Percentiles rank a stretch among this genome's conserved stretches.
phyloP scores from a whole-genome alignment of 2,113 vertebrate genomes.

The Microcebus tavaratra region DNA sequence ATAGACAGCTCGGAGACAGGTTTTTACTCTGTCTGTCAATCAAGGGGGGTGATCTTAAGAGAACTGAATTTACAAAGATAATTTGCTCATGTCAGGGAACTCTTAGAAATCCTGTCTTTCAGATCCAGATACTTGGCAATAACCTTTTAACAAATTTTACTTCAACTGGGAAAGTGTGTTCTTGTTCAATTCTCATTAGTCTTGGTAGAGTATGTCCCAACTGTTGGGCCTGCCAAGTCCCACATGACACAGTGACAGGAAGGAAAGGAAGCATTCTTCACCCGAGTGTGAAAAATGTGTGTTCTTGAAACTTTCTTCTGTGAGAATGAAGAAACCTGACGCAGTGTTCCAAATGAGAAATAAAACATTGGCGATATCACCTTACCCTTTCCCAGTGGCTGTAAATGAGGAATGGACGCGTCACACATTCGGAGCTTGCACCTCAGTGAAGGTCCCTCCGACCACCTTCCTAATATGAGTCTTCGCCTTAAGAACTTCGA shows the following conservation, averaged over 20 bases:
- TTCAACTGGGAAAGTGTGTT: neutral
- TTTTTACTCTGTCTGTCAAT: neutral
- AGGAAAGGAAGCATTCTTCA: neutral
- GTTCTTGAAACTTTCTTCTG: neutral
- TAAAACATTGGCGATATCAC: no score
- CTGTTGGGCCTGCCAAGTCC: rapidly evolving
- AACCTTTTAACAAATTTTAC: neutral
- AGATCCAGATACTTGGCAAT: neutral
- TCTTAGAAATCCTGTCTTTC: neutral
- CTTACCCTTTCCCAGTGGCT: rapidly evolving
- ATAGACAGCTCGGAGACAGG: rapidly evolving
- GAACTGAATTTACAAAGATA: neutral
- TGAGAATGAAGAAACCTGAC: neutral
- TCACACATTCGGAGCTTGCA: rapidly evolving
- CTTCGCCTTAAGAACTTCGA: neutral
- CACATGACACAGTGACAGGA: neutral
- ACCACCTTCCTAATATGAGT: neutral
- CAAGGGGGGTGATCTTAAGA: neutral
- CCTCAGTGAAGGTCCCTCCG: neutral
- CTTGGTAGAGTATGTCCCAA: rapidly evolving
- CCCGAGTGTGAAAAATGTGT: neutral
- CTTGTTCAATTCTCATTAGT: neutral
- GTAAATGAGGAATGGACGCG: no score
- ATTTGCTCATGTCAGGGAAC: neutral
- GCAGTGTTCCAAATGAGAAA: neutral